phyloP scores from a whole-genome alignment of 2,888 invertebrate species.

The Eupithecia inturbata region DNA sequence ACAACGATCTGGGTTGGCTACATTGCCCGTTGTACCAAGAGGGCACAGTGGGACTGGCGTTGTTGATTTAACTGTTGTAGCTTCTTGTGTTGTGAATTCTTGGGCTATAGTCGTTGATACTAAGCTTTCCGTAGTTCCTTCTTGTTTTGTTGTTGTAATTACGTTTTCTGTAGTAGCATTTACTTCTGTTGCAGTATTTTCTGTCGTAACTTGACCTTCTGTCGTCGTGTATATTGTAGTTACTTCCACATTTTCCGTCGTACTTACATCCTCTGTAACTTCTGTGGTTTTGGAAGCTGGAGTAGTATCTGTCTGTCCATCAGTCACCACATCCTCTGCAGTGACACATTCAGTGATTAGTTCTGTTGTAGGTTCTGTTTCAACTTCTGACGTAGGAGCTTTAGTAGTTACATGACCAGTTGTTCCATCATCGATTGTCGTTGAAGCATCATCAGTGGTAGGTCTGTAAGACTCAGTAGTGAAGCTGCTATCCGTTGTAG shows the following conservation, averaged over 20 bases:
- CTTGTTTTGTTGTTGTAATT: constrained; percentile 2
- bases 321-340: not conserved
- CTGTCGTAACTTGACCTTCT: constrained; percentile 2
- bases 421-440: constrained; percentile 1
- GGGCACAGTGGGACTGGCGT: constrained; percentile 34
- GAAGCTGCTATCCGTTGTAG: constrained; percentile 13
- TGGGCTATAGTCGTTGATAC: not conserved
- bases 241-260: not conserved
- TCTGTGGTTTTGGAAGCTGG: constrained; percentile 10
- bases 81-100: constrained; percentile 15
- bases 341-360: not conserved
- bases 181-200: not conserved
- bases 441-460: not conserved
- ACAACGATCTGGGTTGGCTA: constrained; percentile 40
- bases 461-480: not conserved
- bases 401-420: not conserved
- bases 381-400: not conserved
- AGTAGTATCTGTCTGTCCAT: constrained; percentile 1
- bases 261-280: not conserved
- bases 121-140: constrained; percentile 17
- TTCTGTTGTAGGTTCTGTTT: not conserved
- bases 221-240: constrained; percentile 1
- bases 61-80: constrained; percentile 18
- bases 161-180: constrained; percentile 15
- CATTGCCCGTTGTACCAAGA: constrained; percentile 35